Base-by-base conservation (phyloP, 2,888 invertebrate genomes). In the Chymomyza procnemis region DNA sequence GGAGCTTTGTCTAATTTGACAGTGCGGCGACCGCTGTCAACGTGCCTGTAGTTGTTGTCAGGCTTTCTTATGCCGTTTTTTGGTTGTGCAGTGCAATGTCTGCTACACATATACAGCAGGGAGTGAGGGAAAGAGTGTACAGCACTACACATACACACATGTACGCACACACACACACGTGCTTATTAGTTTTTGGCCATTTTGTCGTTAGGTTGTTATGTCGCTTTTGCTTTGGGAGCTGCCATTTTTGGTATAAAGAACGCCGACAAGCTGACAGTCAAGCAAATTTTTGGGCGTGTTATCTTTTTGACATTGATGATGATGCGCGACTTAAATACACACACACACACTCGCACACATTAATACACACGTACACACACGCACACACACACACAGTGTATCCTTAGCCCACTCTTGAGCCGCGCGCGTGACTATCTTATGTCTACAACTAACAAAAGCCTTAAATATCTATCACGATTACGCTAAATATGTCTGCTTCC, bases 241-340 rank as follows among this genome's bases (percentile, higher is more conserved):
- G 19, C 41, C 52, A 57, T 68, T 57, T n/a, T 64, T 19, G 16
- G 18, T 47, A 34, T 50, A 50, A 14, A 46, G 48, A 47, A 14
- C 18, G 19, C 67, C 61, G 19, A 64, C 61, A 65, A 67, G 50
- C 59, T 65, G 75, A 55, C 72, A 69, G 69, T 77, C 69, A 66
- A 82, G 85, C 85, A 85, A 79, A 79, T 82, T 41, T 69, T 74
- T 77, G 77, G 77, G 79, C 80, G 80, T 81, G 82, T 79, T 85
- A 85, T 79, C 85, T 85, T 65, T 70, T 69, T 79, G 85, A 79
- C 85, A 71, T 77, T 85, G 82, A 81, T 76, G 34, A 41, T 41
- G 79, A 74, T 79, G 71, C 71, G 69, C 76, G 73, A 75, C 75
- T 72, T 75, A 64, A 71, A 30, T 63, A 65, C 50, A 65, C 14